Base-by-base conservation (phyloP, 1,140 invertebrate species). In the Muscidifurax raptorellus region DNA sequence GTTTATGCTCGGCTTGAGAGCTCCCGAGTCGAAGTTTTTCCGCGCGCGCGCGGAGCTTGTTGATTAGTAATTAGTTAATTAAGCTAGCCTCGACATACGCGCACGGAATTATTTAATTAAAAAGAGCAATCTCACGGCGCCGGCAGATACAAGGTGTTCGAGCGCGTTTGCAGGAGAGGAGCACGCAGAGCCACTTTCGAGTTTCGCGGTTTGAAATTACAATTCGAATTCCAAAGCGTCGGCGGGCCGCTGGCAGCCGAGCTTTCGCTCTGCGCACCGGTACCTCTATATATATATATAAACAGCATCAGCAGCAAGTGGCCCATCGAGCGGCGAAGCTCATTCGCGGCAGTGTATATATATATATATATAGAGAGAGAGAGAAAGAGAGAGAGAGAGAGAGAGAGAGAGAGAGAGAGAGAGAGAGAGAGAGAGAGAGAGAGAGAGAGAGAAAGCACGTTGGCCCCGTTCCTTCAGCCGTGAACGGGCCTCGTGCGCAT, bases 191-290 rank as follows among this genome's bases (percentile, higher is more conserved):
- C 25, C 67, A 83, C 75, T 83, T 83, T 86, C 83, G 85, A 88
- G 87, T 89, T 86, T 86, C 86, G 86, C 87, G 87, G 88, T 91
- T 88, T 88, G 88, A 91, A 89, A 90, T 91, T 88, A 89, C 88
- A 88, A 89, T 90, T 91, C 90, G 88, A 90, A 91, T 91, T 91
- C 89, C 89, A 79, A 40, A 87, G 86, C 88, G 67, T 74, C 80
- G 71, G 1, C 64, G 59, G 75, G 77, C 71, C 71, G 77, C 59
- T 82, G 87, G 82, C 87, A 86, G 85, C 84, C 87, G 79, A 75
- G 86, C 82, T 84, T 80, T 85, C 82, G 76, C 83, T 69, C 87
- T 64, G 76, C 44, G 77, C 30, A 74, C n/a, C 27, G 7, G n/a
- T 32, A 18, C 32, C 18, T 27, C 47, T 15, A 36, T 47, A n/a